Evolutionary conservation across 2,113 vertebrate species (phyloP).

Genomic region (Anoplopoma fimbria): DNA sequence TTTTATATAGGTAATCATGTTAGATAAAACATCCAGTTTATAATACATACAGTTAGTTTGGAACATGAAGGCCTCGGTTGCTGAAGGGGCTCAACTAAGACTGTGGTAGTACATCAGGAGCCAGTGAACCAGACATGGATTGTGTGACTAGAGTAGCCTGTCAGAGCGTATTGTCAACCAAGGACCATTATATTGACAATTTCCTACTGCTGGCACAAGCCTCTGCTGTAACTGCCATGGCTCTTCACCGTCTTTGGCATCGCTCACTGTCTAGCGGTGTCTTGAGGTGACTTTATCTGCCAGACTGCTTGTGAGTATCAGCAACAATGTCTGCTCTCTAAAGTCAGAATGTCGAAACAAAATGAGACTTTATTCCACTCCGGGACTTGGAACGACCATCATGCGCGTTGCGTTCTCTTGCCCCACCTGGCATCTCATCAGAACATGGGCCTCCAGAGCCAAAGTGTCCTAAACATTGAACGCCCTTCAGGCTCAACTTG

Average conservation of each 20-base stretch:
- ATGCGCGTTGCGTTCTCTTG: constrained; percentile 30
- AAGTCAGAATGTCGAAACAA: constrained; percentile 64
- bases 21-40: constrained; percentile 1
- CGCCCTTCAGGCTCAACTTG: constrained; percentile 31
- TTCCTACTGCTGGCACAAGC: constrained; percentile 36
- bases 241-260: constrained; percentile 60
- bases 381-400: constrained; percentile 42
- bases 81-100: constrained; percentile 12
- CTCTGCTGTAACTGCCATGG: constrained; percentile 35
- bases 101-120: constrained; percentile 14
- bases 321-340: constrained; percentile 57
- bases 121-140: constrained; percentile 29
- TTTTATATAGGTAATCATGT: neutral
- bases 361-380: constrained; percentile 59
- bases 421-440: constrained; percentile 53
- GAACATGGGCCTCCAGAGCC: constrained; percentile 20
- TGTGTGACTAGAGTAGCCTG: constrained; percentile 33
- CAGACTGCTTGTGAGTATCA: constrained; percentile 45
- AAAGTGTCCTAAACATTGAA: constrained; percentile 20
- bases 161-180: constrained; percentile 44
- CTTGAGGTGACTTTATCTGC: constrained; percentile 74
- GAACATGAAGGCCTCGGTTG: neutral
- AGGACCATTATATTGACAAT: constrained; percentile 51
- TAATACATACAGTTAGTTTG: neutral
- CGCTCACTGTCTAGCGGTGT: constrained; percentile 61